Evolutionary conservation across 2,888 invertebrate species (phyloP).

Genomic region (Melieria crassipennis): DNA sequence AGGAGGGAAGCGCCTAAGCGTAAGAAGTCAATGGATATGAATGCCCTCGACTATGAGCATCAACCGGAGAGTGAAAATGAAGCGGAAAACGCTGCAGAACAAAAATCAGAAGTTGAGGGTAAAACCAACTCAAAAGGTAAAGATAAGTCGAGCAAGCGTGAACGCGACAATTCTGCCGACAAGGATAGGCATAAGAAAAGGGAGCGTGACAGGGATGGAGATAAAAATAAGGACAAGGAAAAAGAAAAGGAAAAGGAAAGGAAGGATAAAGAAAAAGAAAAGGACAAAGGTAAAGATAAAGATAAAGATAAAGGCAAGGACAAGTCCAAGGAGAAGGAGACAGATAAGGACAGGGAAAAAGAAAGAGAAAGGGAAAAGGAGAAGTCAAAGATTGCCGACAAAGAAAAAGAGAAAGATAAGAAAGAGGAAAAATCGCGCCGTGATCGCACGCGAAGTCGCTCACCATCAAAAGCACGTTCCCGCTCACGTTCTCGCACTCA

Average conservation of each 20-base stretch:
- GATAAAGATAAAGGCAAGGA: conserved; percentile 25
- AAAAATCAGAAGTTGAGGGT: conserved; percentile 20
- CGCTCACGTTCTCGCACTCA: conserved; percentile 38
- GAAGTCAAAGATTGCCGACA: conserved; percentile 67
- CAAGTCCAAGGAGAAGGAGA: conserved; percentile 13
- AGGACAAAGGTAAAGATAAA: conserved; percentile 31
- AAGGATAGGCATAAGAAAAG: conserved; percentile 32
- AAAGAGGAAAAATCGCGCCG: conserved; percentile 43
- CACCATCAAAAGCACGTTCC: conserved; percentile 33
- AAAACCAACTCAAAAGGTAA: not conserved
- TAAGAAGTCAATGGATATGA: conserved; percentile 71
- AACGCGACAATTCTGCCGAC: conserved; percentile 2
- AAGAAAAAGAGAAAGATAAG: conserved; percentile 55
- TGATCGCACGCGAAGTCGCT: conserved; percentile 37
- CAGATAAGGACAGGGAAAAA: conserved; percentile 32
- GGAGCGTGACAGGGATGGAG: conserved; percentile 29
- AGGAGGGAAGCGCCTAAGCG: conserved; percentile 48
- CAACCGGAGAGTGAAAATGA: conserved; percentile 67
- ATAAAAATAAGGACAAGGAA: conserved; percentile 34
- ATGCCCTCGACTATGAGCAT: conserved; percentile 78
- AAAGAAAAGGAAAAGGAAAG: conserved; percentile 20
- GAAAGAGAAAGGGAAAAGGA: conserved; percentile 23
- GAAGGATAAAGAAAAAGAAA: conserved; percentile 19
- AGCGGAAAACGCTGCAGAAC: conserved; percentile 37
- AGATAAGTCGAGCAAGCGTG: not conserved